Base-by-base conservation (phyloP, 2,113 vertebrate species). In the Oryzias celebensis region DNA sequence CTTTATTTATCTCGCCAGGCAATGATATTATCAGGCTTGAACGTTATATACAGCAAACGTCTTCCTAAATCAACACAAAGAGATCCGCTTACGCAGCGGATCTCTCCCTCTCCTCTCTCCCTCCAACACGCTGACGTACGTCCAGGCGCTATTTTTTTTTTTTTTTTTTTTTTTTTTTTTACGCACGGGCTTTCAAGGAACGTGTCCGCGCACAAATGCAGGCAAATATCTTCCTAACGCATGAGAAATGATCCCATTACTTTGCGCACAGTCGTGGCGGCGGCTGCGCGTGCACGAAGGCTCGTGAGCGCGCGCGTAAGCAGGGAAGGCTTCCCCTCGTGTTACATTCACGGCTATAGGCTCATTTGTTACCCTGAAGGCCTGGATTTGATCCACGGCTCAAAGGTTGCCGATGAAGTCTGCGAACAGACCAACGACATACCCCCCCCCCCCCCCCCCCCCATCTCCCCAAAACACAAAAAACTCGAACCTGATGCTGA, bases 1-100 rank as follows among this genome's bases (percentile, higher is more conserved):
- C 91, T 94, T 94, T 93, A 93, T 95, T 95, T 95, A 89, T 94
- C 90, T 89, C 89, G 71, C 90, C 83, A 85, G 76, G 85, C 89
- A 80, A 91, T 90, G 92, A 92, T 92, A 93, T 91, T 90, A 95
- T 93, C 94, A 92, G 90, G 88, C 90, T 93, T 94, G 93, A 95
- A 95, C 82, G 87, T 94, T 95, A 93, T 88, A 92, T 87, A 91
- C 92, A 91, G 92, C 92, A 88, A 94, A 93, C 80, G 92, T 93
- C 92, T 94, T 92, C 93, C 89, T 94, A 95, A 95, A 94, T 94
- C 94, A 94, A 93, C 92, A 94, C 92, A 95, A 94, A 90, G 92
- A 89, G 92, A 89, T 85, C 87, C 89, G 89, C 91, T 93, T 90
- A 91, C 86, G 88, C 86, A 88, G 91, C 86, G 87, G 86, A 87